Evolutionary conservation across 1,140 invertebrate genomes (phyloP), one percentile per base, ranked within the genome.

Genomic region (Medauroidea extradentata): DNA sequence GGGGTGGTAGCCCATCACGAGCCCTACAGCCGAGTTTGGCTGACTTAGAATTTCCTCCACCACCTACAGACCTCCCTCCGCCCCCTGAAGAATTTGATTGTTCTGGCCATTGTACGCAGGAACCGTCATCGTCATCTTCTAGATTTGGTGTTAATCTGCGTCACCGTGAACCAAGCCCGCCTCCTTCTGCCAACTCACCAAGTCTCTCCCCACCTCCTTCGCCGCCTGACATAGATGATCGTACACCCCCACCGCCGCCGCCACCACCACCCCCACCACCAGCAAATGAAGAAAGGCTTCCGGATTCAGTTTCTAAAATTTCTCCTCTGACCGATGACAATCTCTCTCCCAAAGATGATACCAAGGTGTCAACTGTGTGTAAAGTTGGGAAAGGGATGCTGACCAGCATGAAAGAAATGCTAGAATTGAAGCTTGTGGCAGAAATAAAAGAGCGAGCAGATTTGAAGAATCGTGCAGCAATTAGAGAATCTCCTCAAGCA

Each of bases 21-120:
- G 75, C 78, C 0, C 70, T 83, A 38, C 78, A 86, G 64, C 80
- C 85, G 14, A 82, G 79, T 11, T 71, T 89, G 39, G 88, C 90
- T 4, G 89, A 93, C 72, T 73, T 93, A 3, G 91, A 93, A 68
- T 93, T 93, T 75, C 89, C 88, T 2, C 91, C 91, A 5, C 90
- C 90, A 1, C 90, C 91, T 1, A 80, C 84, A 0, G 83, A 90
- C 69, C 72, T 90, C n/a, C 87, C 87, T 1, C 88, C 87, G 24
- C 87, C 87, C 1, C 84, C 86, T 0, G 86, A 89, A 54, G 67
- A 70, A 9, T 83, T 83, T 23, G 76, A 70, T 60, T 69, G 66
- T 9, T 21, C 23, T 5, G 53, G 64, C 11, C 63, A 60, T 13
- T 39, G 53, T 16, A 34, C 63, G 13, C 48, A 63, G 2, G 67